phyloP scores from a whole-genome alignment of 2,888 invertebrate genomes.

The Ophion costatus region DNA sequence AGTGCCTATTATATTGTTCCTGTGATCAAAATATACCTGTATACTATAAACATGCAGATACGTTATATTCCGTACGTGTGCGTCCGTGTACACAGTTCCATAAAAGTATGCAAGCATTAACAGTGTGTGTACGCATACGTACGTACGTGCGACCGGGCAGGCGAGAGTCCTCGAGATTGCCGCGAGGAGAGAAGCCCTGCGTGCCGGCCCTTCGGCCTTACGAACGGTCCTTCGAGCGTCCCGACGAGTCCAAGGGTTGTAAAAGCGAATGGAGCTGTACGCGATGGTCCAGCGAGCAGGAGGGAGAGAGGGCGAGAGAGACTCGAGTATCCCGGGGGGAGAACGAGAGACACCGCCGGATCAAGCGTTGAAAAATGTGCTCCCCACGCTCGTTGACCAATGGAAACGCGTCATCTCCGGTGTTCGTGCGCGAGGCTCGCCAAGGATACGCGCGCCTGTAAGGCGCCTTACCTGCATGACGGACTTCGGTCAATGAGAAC shows the following conservation, averaged over 20 bases:
- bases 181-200: conserved; percentile 35
- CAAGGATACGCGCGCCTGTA: background rate
- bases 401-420: conserved; percentile 40
- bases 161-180: conserved; percentile 53
- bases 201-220: conserved; percentile 63
- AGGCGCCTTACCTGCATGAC: background rate
- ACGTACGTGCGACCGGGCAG: background rate
- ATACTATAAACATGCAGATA: no score
- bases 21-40: no score
- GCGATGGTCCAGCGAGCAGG: conserved; percentile 53
- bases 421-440: background rate
- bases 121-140: background rate
- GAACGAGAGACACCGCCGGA: conserved; percentile 58
- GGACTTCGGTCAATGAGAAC: background rate
- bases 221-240: conserved; percentile 65
- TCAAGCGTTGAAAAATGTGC: conserved; percentile 57
- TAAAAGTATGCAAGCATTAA: background rate
- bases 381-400: conserved; percentile 45
- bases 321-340: conserved; percentile 37
- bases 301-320: background rate
- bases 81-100: no score
- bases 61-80: no score
- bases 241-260: conserved; percentile 65
- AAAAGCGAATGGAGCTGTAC: conserved; percentile 65
- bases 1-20: no score